Evolutionary conservation across 53 echinoderm and acorn worm species (phyloP), one percentile per base, ranked within the genome.

Genomic region (Luidia sarsii): DNA sequence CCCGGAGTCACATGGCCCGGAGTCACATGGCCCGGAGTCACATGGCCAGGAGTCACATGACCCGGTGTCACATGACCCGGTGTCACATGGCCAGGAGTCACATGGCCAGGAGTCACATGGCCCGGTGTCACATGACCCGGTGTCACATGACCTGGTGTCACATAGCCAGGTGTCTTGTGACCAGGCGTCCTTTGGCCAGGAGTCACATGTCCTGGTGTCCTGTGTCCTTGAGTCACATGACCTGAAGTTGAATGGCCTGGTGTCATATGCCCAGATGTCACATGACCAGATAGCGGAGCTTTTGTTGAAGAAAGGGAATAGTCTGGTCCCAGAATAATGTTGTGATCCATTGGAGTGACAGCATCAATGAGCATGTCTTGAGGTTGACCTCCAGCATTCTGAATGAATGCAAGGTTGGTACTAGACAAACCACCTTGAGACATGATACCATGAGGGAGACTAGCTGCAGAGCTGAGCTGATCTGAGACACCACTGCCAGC

Each of bases 261-360:
- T 0, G 77, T 77, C 11, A 45, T 48, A 48, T 77, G 48, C 3
- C 77, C 77, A 1, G 77, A 61, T 20, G 77, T 77, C 32, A 21
- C 61, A 48, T 77, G 61, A 18, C 61, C 65, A 45, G 80, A 41
- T 9, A 14, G 27, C 35, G 67, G 15, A 49, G 82, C 18, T 19
- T 74, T 68, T 53, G 19, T 67, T 32, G 15, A 68, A 33, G 27
- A 54, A 18, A 13, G 75, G 59, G 46, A 29, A 57, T 65, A 89
- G 8, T 39, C 22, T 32, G 62, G 65, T 20, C 64, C 85, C 0
- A 82, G 50, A 20, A 88, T 56, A 22, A 82, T 72, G 56, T 57
- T 82, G 60, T 88, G 82, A 60, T 88, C 88, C 88, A 88, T 88
- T 0, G 74, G 88, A 11, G 74, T 31, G 74, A 88, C 82, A 39